A percentile compares a stretch with the other conserved stretches of the same genome.
phyloP scores from a whole-genome alignment of 2,113 vertebrate species.

The Atlantisia rogersi region DNA sequence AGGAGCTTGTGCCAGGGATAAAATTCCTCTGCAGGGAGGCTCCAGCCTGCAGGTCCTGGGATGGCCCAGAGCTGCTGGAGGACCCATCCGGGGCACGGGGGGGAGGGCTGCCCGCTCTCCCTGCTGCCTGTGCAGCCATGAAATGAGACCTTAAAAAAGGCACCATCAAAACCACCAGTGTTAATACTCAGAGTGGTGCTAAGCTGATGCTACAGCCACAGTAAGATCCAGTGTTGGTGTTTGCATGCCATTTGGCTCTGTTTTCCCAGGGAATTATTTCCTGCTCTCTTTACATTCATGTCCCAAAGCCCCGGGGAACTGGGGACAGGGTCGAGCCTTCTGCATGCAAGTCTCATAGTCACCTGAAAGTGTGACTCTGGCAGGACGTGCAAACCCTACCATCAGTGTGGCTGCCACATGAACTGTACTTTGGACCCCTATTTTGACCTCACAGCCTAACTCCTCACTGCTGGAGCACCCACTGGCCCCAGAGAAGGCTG shows the following conservation, averaged over 20 bases:
- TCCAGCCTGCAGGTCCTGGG: background rate
- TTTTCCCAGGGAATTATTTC: background rate
- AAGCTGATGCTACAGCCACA: background rate
- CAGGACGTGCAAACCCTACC: background rate
- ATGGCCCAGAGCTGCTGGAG: background rate
- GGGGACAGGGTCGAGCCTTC: background rate
- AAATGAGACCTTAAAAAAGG: background rate
- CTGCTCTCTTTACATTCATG: background rate
- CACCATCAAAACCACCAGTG: background rate
- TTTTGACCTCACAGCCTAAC: background rate
- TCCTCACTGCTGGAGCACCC: background rate
- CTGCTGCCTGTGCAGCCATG: background rate
- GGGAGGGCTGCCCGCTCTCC: background rate
- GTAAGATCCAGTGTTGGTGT: background rate
- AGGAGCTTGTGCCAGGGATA: background rate
- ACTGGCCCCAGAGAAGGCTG: too few species aligned
- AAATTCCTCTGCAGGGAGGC: constrained; percentile 15
- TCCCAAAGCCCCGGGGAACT: background rate
- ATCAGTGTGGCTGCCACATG: fast-evolving
- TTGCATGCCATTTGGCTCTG: too few species aligned
- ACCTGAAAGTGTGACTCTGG: background rate
- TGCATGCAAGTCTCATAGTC: background rate
- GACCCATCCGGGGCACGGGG: too few species aligned
- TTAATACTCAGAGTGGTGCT: background rate
- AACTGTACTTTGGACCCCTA: fast-evolving